Conservation (phyloP, 2,113 vertebrate species). For the Willisornis vidua region DNA sequence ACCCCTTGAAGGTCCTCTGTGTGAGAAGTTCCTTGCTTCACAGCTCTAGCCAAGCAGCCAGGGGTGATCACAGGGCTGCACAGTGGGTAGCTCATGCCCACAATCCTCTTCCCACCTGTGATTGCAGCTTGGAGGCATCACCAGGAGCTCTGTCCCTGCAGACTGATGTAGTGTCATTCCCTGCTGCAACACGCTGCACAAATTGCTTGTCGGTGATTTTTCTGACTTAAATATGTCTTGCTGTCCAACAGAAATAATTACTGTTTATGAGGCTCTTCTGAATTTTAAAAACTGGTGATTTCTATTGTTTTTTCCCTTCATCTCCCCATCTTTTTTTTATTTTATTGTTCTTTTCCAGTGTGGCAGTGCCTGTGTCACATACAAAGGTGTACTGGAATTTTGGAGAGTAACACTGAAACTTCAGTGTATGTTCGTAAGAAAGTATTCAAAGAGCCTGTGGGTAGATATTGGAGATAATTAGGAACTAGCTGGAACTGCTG, state of each 20-base stretch:
- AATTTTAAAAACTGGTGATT: background rate
- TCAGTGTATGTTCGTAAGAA: background rate
- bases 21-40: background rate
- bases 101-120: background rate
- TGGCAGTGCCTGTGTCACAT: background rate
- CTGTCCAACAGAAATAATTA: background rate
- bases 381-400: background rate
- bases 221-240: background rate
- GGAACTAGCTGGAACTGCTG: conserved; percentile 41
- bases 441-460: conserved; percentile 8
- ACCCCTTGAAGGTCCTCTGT: background rate
- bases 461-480: conserved; percentile 56
- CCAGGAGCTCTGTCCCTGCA: background rate
- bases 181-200: fast-evolving
- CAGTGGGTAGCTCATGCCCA: background rate
- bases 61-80: background rate
- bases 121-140: background rate
- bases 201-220: background rate
- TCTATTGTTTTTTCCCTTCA: background rate
- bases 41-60: background rate
- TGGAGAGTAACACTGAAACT: background rate
- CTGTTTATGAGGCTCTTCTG: background rate
- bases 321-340: background rate
- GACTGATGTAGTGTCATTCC: background rate
- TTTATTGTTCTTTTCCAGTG: background rate